Conservation (phyloP, 2,113 vertebrate genomes). For the Rhinogobius similis region DNA sequence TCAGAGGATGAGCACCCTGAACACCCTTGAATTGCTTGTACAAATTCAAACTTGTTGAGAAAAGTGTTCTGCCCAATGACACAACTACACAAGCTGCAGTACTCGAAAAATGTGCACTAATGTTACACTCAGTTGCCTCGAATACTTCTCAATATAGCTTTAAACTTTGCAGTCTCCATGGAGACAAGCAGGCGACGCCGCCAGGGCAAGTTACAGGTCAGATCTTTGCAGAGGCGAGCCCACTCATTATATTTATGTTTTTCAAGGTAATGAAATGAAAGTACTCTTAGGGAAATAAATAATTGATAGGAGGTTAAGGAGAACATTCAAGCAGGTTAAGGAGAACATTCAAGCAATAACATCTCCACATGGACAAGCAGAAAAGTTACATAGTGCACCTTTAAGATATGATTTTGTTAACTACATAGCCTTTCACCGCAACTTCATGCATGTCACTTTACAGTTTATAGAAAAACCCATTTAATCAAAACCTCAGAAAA, state of each 20-base stretch:
- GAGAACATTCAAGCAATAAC: background rate
- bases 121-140: no score
- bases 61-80: no score
- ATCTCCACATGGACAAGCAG: background rate
- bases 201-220: background rate
- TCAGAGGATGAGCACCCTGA: no score
- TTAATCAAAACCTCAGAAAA: background rate
- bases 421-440: background rate
- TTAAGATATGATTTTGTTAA: background rate
- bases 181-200: no score
- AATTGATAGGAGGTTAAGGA: background rate
- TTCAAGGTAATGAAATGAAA: background rate
- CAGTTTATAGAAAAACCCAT: background rate
- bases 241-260: background rate
- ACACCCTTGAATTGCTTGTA: no score
- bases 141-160: no score
- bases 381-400: background rate
- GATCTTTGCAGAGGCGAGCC: background rate
- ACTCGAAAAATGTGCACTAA: no score
- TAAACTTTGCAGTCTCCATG: background rate
- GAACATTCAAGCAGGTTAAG: background rate
- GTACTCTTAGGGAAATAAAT: background rate
- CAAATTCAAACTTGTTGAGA: no score
- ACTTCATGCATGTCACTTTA: background rate
- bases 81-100: no score